Evolutionary conservation across 2,888 invertebrate genomes (phyloP).

Genomic region (Hydraecia micacea): DNA sequence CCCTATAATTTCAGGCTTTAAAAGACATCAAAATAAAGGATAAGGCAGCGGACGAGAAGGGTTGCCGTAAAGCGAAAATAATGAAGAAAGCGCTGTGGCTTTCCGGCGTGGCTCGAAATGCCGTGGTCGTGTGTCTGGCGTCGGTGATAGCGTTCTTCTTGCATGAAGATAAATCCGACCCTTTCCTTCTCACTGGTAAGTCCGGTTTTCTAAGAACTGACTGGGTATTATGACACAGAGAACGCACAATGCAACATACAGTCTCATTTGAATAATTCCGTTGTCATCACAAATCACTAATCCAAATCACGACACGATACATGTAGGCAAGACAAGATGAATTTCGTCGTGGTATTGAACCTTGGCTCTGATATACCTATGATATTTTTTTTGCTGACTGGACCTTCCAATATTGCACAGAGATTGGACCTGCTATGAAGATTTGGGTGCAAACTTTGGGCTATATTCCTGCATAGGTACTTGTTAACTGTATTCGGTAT

Average conservation of each 20-base stretch:
- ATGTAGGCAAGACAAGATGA: too few species aligned
- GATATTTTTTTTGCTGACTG: background rate
- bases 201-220: background rate
- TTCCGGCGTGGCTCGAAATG: slow-evolving; percentile 92
- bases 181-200: slow-evolving; percentile 91
- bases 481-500: background rate
- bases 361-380: background rate
- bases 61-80: slow-evolving; percentile 73
- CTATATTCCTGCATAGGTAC: background rate
- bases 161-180: slow-evolving; percentile 83
- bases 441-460: background rate
- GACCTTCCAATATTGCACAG: background rate
- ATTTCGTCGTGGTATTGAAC: background rate
- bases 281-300: background rate
- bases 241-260: background rate
- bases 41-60: slow-evolving; percentile 77
- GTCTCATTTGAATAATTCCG: background rate
- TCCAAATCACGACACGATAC: background rate
- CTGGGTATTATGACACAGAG: background rate
- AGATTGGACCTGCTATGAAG: background rate
- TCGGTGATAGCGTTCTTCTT: slow-evolving; percentile 90
- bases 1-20: slow-evolving; percentile 86
- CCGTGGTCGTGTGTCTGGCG: slow-evolving; percentile 92
- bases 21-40: slow-evolving; percentile 88
- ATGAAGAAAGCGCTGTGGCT: slow-evolving; percentile 91